Evolutionary conservation across 2,888 invertebrate genomes (phyloP).

Genomic region (Chironomus riparius): DNA sequence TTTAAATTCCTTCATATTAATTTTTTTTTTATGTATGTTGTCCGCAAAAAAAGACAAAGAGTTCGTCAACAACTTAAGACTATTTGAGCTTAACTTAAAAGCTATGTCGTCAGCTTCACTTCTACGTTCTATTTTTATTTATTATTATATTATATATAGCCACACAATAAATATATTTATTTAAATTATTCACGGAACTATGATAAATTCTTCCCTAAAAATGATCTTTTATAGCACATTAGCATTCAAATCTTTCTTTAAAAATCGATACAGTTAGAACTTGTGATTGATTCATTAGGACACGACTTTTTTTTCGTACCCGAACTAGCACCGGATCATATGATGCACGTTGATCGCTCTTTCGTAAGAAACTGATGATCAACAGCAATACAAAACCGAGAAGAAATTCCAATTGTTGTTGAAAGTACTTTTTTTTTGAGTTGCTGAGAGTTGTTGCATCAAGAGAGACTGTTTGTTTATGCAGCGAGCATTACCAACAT

Average conservation of each 20-base stretch:
- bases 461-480: neutral
- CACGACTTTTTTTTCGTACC: neutral
- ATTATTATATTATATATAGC: neutral
- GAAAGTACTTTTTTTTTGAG: neutral
- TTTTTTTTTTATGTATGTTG: too few species aligned
- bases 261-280: conserved; percentile 21
- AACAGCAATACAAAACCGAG: neutral
- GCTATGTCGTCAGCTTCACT: neutral
- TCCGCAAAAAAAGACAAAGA: too few species aligned
- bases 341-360: neutral
- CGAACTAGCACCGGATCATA: neutral
- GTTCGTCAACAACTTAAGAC: too few species aligned
- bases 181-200: conserved; percentile 15
- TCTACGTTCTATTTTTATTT: conserved; percentile 23
- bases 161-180: neutral
- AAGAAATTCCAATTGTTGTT: conserved; percentile 9
- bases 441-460: neutral
- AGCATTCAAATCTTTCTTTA: neutral
- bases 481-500: neutral
- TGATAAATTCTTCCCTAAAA: neutral
- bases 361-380: neutral
- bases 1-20: too few species aligned
- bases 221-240: neutral
- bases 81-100: neutral
- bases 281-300: conserved; percentile 24